Base-by-base conservation (phyloP, 2,113 vertebrate genomes). In the Erinaceus europaeus region DNA sequence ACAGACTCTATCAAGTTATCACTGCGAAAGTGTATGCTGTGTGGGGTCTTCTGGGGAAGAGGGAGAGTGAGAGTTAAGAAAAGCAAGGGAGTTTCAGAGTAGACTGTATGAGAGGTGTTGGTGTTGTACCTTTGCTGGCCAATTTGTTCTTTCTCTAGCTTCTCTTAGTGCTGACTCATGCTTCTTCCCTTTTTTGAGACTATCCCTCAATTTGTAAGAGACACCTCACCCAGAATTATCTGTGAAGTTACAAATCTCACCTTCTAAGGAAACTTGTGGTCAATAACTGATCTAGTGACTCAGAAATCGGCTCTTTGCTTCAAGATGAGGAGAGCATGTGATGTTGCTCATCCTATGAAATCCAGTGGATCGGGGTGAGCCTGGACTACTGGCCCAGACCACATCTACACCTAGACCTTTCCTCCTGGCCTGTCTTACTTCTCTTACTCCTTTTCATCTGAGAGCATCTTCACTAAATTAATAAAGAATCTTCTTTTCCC, bases 11-110 rank as follows among this genome's bases (percentile, higher is more conserved):
- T 27, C 34, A 87, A 80, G n/a, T 61, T 3, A n/a, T 25, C 18
- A 0, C 44, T 55, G 44, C 53, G n/a, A 62, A 67, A 42, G 25
- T 2, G 7, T 17, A 1, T 11, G 5, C 38, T 75, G 0, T 38
- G 0, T 38, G 10, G 59, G 44, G 9, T 29, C 20, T 48, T 27
- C 21, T 17, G 9, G 32, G 7, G 27, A 67, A 13, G 18, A 40
- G 2, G 6, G 23, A 3, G 29, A 57, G n/a, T 32, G 6, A n/a
- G 52, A 53, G 18, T 36, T 76, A 65, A 88, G 50, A 42, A 46
- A 9, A 5, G 1, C 21, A n/a, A 12, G 6, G 5, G 3, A 3
- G 1, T 29, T 50, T 23, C 4, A 3, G 13, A 0, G 50, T 40
- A 50, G 44, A 55, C 65, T 85, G n/a, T n/a, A 18, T 57, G 36